Conservation (phyloP, 2,888 invertebrate species). For the Siphlonurus alternatus region DNA sequence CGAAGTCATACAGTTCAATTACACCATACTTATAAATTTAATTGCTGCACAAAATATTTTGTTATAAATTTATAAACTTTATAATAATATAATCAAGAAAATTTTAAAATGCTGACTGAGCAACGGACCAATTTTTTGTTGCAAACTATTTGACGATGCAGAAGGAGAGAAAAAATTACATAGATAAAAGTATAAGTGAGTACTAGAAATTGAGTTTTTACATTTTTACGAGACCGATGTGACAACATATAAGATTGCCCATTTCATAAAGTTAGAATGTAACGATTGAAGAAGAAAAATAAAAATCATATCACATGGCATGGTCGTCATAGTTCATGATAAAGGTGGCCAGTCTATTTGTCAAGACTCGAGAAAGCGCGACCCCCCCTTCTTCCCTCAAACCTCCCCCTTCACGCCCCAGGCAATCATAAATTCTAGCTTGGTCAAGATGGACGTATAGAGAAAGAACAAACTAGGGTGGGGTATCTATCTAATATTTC, state of each 20-base stretch:
- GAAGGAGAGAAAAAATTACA: no score
- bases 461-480: neutral
- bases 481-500: neutral
- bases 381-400: neutral
- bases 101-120: no score
- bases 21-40: no score
- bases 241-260: neutral
- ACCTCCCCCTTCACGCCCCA: neutral
- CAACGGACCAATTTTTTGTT: no score
- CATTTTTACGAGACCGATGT: neutral
- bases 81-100: no score
- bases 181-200: no score
- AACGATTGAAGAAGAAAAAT: neutral
- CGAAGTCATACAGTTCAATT: no score
- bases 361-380: neutral
- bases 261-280: neutral
- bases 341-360: neutral
- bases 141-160: no score
- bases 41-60: no score
- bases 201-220: neutral
- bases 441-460: neutral
- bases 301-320: neutral
- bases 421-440: neutral
- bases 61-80: no score
- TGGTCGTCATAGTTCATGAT: neutral